These are phyloP conservation scores for Epizoanthus stellaris DNA, from an alignment of 92 coral and sea anemone species.

Conservation along the genomic window DNA sequence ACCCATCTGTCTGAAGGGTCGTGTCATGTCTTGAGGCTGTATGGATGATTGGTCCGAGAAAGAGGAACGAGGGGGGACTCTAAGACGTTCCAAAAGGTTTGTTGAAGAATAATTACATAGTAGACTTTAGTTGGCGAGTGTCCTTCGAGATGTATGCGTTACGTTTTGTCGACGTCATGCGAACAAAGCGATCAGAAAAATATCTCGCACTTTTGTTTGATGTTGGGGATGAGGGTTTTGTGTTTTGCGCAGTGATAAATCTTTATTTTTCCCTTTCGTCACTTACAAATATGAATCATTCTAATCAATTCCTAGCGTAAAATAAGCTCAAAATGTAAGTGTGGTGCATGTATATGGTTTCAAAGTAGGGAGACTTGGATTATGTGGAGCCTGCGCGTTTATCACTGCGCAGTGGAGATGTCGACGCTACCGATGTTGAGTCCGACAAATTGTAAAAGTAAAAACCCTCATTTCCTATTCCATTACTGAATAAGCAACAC, in stretches of 20 bases:
- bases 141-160: not conserved
- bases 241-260: not conserved
- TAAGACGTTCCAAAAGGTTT: slow-evolving; percentile 94
- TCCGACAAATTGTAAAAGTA: not conserved
- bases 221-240: slow-evolving; percentile 5
- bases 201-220: slow-evolving; percentile 30
- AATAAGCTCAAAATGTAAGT: not conserved
- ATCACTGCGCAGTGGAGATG: not conserved
- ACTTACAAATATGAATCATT: not conserved
- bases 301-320: not conserved
- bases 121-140: not conserved
- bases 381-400: slow-evolving; percentile 45
- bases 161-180: slow-evolving; percentile 34
- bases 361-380: slow-evolving; percentile 37
- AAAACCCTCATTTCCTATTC: not conserved
- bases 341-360: slow-evolving; percentile 41
- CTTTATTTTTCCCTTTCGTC: not conserved
- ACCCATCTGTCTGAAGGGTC: slow-evolving; percentile 83
- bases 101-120: slow-evolving; percentile 29
- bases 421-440: not conserved
- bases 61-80: slow-evolving; percentile 99
- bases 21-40: slow-evolving; percentile 92
- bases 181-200: slow-evolving; percentile 41
- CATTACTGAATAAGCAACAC: not conserved
- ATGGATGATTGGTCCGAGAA: slow-evolving; percentile 99